These are phyloP conservation scores for Aurelia aurita DNA, from an alignment of 30 jellyfish, hydroid and myxozoan genomes.

Conservation along the genomic window DNA sequence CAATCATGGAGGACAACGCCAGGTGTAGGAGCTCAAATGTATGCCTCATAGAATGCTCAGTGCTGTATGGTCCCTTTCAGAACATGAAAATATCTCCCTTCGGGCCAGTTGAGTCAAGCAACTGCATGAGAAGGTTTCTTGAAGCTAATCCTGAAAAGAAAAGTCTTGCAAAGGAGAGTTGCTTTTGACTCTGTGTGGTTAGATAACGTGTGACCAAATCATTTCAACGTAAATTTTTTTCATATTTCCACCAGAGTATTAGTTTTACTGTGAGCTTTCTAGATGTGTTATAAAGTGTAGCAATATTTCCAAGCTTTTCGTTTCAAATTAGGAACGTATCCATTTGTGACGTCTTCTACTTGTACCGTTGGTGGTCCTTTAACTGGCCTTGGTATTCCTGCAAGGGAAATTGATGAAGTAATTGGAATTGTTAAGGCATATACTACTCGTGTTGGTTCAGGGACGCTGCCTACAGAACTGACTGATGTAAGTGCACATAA, in stretches of 20 bases:
- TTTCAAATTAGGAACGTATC: conserved; percentile 90
- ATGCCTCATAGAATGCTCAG: too few species aligned
- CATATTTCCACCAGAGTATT: neutral
- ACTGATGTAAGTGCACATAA: conserved; percentile 75
- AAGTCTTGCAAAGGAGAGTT: too few species aligned
- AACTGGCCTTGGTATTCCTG: conserved; percentile 99
- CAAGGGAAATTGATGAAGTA: conserved; percentile 71
- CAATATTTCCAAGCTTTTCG: neutral
- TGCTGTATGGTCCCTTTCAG: too few species aligned
- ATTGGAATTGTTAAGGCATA: conserved; percentile 98
- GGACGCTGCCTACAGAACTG: conserved; percentile 97
- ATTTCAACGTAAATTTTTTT: too few species aligned
- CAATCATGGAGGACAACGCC: too few species aligned
- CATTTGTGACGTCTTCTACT: conserved; percentile 99
- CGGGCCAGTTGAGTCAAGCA: too few species aligned
- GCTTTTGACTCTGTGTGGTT: too few species aligned
- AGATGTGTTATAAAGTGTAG: neutral
- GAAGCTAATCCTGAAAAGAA: too few species aligned
- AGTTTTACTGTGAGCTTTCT: neutral
- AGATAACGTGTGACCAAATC: too few species aligned
- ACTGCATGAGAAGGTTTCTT: too few species aligned
- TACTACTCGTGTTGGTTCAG: conserved; percentile 99
- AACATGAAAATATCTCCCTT: too few species aligned
- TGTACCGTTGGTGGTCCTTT: conserved; percentile 96
- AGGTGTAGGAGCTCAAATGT: too few species aligned